Evolutionary conservation across 1,140 invertebrate genomes (phyloP), one percentile per base, ranked within the genome.

Genomic region (Orius laevigatus): DNA sequence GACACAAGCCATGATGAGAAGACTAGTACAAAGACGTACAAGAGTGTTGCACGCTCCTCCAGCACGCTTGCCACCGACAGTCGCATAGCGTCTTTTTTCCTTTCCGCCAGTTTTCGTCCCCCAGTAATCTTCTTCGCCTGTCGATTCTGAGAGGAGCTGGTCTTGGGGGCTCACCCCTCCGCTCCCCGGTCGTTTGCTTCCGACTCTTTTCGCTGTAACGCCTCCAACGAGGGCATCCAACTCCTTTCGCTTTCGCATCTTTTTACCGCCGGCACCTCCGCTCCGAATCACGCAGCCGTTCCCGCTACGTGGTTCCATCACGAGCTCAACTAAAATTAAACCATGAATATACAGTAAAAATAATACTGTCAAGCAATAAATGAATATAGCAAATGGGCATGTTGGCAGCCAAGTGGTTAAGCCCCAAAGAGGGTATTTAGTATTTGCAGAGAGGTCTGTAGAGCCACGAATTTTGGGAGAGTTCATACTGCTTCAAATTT

Each of bases 1-100:
- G n/a, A 77, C 67, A 52, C 73, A 74, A 3, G 73, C 69, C 53
- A 75, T 74, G 19, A 75, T 65, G 4, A 76, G 67, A 49, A 76
- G 67, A 11, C 70, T 70, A 18, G 71, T 71, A 53, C 75, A 77
- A 9, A 74, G 70, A 32, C 71, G 66, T 20, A 76, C 55, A 47
- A 76, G 64, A 40, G 66, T 64, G 1, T 62, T 61, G 55, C 67
- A 71, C 58, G 57, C 34, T 20, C 18, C 20, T 58, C 54, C 56
- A 59, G 51, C 48, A 55, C 59, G 54, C 65, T 64, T 35, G 63
- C 58, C 46, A 57, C 51, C 33, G 51, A 57, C 49, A 61, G 56
- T 10, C 55, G 60, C 35, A 63, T 62, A 40, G 58, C 54, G 63
- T 62, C 48, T 64, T 67, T 20, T 49, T 16, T 12, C 20, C 6